These are phyloP conservation scores for Antigone vipio DNA, from an alignment of 2,113 vertebrate species.

Conservation along the genomic window DNA sequence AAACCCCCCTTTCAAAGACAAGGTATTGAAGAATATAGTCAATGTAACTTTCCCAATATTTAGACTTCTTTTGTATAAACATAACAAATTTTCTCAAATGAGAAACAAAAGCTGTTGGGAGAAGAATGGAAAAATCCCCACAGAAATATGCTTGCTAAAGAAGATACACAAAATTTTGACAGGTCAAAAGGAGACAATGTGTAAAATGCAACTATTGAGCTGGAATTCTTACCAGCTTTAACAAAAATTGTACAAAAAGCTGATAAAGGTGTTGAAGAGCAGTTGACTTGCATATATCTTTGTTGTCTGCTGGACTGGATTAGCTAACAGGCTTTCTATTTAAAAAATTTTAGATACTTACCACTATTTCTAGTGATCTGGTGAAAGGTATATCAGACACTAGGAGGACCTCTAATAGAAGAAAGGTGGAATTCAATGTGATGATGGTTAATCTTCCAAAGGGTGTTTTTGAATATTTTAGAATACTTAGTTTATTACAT, in stretches of 20 bases:
- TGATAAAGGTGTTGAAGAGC: not conserved
- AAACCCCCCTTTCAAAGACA: not conserved
- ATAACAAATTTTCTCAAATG: not conserved
- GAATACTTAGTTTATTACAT: not conserved
- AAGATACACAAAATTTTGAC: not conserved
- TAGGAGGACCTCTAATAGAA: not conserved
- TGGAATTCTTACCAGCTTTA: not conserved
- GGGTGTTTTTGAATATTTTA: not conserved
- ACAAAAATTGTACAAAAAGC: not conserved
- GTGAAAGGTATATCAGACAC: not conserved
- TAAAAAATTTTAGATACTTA: not conserved
- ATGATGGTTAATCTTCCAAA: not conserved
- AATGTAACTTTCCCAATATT: not conserved
- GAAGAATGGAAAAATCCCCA: not conserved
- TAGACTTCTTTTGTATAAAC: not conserved
- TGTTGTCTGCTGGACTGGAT: not conserved
- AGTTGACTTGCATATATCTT: not conserved
- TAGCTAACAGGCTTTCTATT: not conserved
- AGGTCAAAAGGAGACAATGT: not conserved
- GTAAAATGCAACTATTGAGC: not conserved
- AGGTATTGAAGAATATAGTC: not conserved
- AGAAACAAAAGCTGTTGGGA: not conserved
- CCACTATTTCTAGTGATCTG: too few species aligned
- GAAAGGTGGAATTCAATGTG: not conserved
- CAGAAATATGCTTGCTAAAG: not conserved